Conservation (phyloP, 2,113 vertebrate genomes). For the Takifugu bimaculatus region DNA sequence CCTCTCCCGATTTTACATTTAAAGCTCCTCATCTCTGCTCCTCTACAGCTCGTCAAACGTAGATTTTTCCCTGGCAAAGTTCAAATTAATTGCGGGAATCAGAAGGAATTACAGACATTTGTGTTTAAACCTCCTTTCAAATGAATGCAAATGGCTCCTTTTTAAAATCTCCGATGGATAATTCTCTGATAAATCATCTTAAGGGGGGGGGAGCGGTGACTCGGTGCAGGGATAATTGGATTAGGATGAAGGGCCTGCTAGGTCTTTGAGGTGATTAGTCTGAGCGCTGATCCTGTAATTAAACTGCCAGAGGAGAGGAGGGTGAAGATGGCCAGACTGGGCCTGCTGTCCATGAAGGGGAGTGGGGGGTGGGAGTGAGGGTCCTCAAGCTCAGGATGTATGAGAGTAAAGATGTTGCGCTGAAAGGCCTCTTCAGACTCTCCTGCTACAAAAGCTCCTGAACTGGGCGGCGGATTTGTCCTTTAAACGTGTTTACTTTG, state of each 20-base stretch:
- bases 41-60: constrained; percentile 2
- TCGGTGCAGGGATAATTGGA: constrained; percentile 97
- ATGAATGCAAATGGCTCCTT: constrained; percentile 44
- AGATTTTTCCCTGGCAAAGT: constrained; percentile 1
- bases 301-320: constrained; percentile 77
- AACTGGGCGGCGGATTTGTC: constrained; percentile 1
- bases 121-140: constrained; percentile 29
- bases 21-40: not conserved
- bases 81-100: constrained; percentile 25
- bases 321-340: constrained; percentile 66
- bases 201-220: constrained; percentile 78
- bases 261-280: constrained; percentile 97
- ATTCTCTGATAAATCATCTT: constrained; percentile 85
- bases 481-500: not conserved
- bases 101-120: constrained; percentile 32
- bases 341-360: constrained; percentile 59
- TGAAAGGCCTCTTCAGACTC: constrained; percentile 31
- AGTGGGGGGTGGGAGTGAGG: constrained; percentile 50
- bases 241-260: constrained; percentile 85
- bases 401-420: constrained; percentile 58
- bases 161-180: constrained; percentile 62
- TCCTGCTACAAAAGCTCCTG: constrained; percentile 5
- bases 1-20: constrained; percentile 10
- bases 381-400: constrained; percentile 64
- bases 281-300: constrained; percentile 95